Percentiles rank a stretch among this genome's conserved stretches.
Evolutionary conservation across 2,888 invertebrate genomes (phyloP).

Genomic region (Linnaemya tessellans): DNA sequence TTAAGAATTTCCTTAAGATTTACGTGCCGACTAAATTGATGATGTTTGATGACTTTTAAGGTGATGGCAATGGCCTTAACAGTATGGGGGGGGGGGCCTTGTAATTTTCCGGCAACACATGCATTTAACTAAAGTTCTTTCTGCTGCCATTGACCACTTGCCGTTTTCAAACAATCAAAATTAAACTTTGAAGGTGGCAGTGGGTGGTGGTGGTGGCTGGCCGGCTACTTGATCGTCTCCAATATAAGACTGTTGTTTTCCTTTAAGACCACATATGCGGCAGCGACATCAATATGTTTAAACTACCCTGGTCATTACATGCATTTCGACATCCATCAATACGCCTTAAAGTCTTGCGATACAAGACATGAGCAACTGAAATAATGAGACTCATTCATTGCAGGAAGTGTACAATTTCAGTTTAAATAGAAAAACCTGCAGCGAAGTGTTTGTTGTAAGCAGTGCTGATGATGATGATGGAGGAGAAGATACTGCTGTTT

Average conservation of each 20-base stretch:
- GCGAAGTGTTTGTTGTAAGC: slow-evolving; percentile 45
- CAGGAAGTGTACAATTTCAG: slow-evolving; percentile 56
- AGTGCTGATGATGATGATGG: slow-evolving; percentile 1
- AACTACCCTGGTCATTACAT: slow-evolving; percentile 79
- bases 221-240: background rate
- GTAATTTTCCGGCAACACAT: slow-evolving; percentile 23
- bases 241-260: background rate
- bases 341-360: slow-evolving; percentile 72
- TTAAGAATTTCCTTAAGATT: slow-evolving; percentile 61
- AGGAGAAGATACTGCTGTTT: background rate
- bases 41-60: slow-evolving; percentile 82
- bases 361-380: background rate
- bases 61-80: slow-evolving; percentile 76
- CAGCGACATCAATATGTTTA: slow-evolving; percentile 59
- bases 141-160: slow-evolving; percentile 61
- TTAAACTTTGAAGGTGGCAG: slow-evolving; percentile 33
- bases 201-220: slow-evolving; percentile 3
- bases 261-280: slow-evolving; percentile 77
- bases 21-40: slow-evolving; percentile 80
- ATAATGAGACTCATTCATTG: slow-evolving; percentile 58
- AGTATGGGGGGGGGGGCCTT: slow-evolving; percentile 37
- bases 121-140: slow-evolving; percentile 15
- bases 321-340: slow-evolving; percentile 79
- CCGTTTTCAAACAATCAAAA: slow-evolving; percentile 56
- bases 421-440: slow-evolving; percentile 21